These are phyloP conservation scores for Microplitis manilae DNA, from an alignment of 2,888 invertebrate genomes.

Conservation along the genomic window DNA sequence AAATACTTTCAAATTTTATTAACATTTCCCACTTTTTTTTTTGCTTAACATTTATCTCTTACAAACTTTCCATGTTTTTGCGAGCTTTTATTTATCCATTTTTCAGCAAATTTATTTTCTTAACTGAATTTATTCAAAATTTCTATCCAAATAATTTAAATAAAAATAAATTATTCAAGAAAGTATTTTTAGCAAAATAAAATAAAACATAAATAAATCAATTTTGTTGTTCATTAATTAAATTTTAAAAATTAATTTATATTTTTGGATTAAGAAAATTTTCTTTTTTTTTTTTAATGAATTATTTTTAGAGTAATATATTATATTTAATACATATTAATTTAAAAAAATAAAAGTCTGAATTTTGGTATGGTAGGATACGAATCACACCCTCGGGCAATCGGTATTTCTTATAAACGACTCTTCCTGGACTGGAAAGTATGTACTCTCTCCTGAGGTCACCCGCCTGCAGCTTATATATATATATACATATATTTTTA, in stretches of 20 bases:
- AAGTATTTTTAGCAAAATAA: not conserved
- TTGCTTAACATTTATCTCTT: not conserved
- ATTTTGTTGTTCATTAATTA: not conserved
- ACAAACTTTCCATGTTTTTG: not conserved
- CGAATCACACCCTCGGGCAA: slow-evolving; percentile 36
- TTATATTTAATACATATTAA: slow-evolving; percentile 1
- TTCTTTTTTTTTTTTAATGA: too few relatives aligned
- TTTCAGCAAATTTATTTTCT: not conserved
- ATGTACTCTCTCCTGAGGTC: slow-evolving; percentile 44
- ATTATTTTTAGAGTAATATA: too few relatives aligned
- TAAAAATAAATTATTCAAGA: not conserved
- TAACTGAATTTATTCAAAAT: too few relatives aligned
- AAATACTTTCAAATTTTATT: not conserved
- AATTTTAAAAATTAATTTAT: too few relatives aligned
- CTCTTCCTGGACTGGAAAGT: slow-evolving; percentile 46
- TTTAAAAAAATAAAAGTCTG: slow-evolving; percentile 25
- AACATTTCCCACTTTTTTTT: not conserved
- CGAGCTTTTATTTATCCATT: not conserved
- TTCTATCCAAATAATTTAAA: too few relatives aligned
- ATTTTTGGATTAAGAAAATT: too few relatives aligned
- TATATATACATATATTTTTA: not conserved
- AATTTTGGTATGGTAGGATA: slow-evolving; percentile 35
- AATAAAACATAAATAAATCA: not conserved
- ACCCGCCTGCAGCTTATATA: slow-evolving; percentile 37
- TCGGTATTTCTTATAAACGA: slow-evolving; percentile 41